Conservation (phyloP, 2,797 vertebrate genomes). For the Microhierax caerulescens region DNA sequence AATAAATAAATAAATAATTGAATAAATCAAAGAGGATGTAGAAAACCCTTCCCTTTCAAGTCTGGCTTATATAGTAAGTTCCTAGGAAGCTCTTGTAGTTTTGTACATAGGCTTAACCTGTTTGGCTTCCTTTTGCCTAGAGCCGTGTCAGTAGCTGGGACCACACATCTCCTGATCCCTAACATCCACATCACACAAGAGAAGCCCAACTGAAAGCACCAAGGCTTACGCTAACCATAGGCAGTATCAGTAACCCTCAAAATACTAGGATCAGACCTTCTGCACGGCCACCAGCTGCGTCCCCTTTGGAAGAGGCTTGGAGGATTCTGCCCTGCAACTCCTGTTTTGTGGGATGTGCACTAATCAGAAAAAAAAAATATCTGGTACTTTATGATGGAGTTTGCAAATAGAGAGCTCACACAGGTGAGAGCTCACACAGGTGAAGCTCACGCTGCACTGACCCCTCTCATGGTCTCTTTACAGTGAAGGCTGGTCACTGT, state of each 20-base stretch:
- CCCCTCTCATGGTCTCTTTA: fast-evolving
- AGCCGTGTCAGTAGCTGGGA: neutral
- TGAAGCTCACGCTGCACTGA: neutral
- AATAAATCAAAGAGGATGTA: neutral
- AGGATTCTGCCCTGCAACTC: neutral
- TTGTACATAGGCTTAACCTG: neutral
- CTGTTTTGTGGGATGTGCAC: neutral
- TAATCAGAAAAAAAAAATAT: neutral
- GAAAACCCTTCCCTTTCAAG: neutral
- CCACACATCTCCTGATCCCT: neutral
- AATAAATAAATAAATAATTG: too few relatives aligned
- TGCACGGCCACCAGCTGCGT: fast-evolving
- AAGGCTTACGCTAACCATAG: neutral
- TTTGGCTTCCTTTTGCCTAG: neutral
- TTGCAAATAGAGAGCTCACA: neutral
- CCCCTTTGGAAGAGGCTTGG: neutral
- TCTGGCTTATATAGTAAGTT: neutral
- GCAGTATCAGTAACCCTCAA: neutral
- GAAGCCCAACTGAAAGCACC: neutral
- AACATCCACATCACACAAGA: neutral
- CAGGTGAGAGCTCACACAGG: neutral
- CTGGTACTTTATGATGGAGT: neutral
- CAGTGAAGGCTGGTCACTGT: neutral
- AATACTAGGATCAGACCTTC: neutral
- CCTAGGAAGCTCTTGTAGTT: neutral